A percentile compares a stretch with the other conserved stretches of the same genome.
These are phyloP conservation scores for Premnoplex brunnescens DNA, from an alignment of 2,797 vertebrate species.

Conservation along the genomic window DNA sequence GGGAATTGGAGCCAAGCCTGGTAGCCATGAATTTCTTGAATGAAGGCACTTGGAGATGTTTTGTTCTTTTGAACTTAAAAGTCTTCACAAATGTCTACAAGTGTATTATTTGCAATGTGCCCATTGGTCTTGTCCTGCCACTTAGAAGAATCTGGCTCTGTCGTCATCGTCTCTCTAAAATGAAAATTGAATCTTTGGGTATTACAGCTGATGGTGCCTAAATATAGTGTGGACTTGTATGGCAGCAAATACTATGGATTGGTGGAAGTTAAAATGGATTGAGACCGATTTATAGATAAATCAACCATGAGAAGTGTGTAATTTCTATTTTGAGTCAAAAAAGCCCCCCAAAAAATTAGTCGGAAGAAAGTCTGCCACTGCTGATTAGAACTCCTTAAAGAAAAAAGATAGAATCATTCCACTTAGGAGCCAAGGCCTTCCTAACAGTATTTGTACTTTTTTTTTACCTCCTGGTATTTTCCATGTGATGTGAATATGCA, in stretches of 20 bases:
- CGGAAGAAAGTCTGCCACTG: not conserved
- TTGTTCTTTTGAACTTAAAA: not conserved
- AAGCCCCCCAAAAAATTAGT: not conserved
- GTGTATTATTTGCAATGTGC: not conserved
- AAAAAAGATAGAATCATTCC: not conserved
- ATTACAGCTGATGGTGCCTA: not conserved
- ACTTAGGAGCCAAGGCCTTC: not conserved
- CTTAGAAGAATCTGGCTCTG: not conserved
- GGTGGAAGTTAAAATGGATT: not conserved
- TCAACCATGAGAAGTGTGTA: not conserved
- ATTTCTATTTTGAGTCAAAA: not conserved
- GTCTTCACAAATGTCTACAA: not conserved
- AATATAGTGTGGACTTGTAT: not conserved
- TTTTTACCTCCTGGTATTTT: not conserved
- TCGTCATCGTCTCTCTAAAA: not conserved
- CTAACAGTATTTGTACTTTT: not conserved
- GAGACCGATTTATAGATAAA: not conserved
- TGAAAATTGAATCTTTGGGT: not conserved
- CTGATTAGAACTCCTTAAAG: not conserved
- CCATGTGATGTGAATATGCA: not conserved
- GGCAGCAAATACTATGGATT: not conserved
- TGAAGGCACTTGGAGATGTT: not conserved
- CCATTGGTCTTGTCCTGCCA: not conserved
- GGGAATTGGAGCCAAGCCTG: not conserved
- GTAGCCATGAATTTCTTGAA: not conserved